Evolutionary conservation across 2,113 vertebrate species (phyloP).

Genomic region (Otis tarda): DNA sequence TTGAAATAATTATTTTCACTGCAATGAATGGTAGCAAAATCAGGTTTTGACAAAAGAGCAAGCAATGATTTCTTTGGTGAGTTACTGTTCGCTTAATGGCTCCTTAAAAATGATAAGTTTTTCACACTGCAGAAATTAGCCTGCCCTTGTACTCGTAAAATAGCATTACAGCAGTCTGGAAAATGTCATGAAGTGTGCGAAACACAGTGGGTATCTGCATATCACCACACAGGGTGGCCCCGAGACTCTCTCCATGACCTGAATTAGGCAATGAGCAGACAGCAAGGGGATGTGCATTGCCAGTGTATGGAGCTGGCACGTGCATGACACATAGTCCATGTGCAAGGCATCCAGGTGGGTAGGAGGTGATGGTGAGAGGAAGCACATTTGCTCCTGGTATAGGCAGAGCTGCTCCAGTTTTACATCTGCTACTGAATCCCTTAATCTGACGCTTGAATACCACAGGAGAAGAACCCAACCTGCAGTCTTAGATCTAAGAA

Average conservation of each 20-base stretch:
- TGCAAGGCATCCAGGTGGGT: background rate
- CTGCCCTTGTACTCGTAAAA: background rate
- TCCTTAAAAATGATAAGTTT: background rate
- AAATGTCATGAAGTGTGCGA: background rate
- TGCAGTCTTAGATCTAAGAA: background rate
- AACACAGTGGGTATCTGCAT: background rate
- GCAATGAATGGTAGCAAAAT: background rate
- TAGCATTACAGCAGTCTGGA: background rate
- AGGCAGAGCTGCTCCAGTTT: constrained; percentile 26
- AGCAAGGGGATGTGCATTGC: background rate
- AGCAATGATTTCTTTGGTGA: background rate
- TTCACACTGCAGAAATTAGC: background rate
- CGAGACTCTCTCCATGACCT: background rate
- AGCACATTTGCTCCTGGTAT: background rate
- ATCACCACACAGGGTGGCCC: background rate
- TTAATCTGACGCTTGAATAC: background rate
- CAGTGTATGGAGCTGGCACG: rapidly evolving
- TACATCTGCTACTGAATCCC: background rate
- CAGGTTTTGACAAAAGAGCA: background rate
- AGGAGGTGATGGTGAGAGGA: background rate
- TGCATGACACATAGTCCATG: background rate
- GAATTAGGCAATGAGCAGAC: background rate
- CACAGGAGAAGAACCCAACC: background rate
- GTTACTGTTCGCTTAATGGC: background rate
- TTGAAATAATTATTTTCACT: background rate